Conservation (phyloP, 2,797 vertebrate genomes). For the Mastacembelus armatus region DNA sequence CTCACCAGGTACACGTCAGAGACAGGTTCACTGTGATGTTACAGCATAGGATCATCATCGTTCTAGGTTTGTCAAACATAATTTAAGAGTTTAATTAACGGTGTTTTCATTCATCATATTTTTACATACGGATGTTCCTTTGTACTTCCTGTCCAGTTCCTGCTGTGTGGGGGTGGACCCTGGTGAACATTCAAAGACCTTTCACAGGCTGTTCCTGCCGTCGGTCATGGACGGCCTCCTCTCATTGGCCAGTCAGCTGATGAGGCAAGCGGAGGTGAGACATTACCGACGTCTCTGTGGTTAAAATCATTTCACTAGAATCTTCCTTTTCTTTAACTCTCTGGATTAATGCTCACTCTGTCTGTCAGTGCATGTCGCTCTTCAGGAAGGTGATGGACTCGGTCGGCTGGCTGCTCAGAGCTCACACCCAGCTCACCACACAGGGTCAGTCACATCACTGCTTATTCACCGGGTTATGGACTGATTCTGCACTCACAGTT, state of each 20-base stretch:
- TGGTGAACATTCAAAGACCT: conserved; percentile 81
- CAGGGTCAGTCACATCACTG: conserved; percentile 55
- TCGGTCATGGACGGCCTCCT: conserved; percentile 86
- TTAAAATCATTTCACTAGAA: no score
- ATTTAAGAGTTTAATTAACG: no score
- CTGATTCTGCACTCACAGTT: no score
- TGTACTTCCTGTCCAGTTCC: conserved; percentile 76
- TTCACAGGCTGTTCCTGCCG: conserved; percentile 89
- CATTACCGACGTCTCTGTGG: no score
- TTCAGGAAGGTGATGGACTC: conserved; percentile 89
- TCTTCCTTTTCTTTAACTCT: background rate
- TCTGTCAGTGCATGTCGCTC: conserved; percentile 82
- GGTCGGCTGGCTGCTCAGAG: conserved; percentile 85
- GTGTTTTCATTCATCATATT: no score
- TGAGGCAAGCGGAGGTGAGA: conserved; percentile 63
- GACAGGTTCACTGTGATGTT: background rate
- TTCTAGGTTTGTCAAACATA: no score
- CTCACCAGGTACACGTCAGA: conserved; percentile 53
- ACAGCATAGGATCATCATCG: background rate
- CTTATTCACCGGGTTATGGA: fast-evolving
- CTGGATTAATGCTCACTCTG: background rate
- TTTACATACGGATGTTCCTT: no score
- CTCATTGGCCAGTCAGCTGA: conserved; percentile 85
- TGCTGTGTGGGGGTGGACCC: conserved; percentile 91
- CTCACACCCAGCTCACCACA: conserved; percentile 81